These are phyloP conservation scores for Chaenogobius annularis DNA, from an alignment of 2,113 vertebrate species.

Conservation along the genomic window DNA sequence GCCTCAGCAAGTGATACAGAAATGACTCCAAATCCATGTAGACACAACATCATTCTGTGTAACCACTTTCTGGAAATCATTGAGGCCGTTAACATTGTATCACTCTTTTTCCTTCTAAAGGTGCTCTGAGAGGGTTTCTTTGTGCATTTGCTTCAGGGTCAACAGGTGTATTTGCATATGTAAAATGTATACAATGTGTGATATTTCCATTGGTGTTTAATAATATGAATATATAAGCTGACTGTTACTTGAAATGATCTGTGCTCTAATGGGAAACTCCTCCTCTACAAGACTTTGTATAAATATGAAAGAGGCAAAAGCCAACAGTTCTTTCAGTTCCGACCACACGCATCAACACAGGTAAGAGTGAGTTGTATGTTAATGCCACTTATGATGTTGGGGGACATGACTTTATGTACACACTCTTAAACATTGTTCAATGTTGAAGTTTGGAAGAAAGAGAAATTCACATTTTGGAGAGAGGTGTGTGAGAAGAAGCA, in stretches of 20 bases:
- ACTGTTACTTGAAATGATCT: neutral
- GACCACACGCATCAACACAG: neutral
- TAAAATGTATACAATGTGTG: neutral
- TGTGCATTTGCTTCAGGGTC: too few species aligned
- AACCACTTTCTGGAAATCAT: neutral
- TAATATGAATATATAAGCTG: too few species aligned
- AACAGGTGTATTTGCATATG: too few species aligned
- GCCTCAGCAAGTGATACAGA: slow-evolving; percentile 28
- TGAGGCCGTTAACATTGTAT: too few species aligned
- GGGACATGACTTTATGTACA: neutral
- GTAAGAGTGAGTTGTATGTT: neutral
- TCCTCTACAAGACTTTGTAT: neutral
- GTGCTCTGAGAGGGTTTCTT: too few species aligned
- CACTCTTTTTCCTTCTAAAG: too few species aligned
- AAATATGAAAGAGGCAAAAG: neutral
- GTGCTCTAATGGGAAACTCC: neutral
- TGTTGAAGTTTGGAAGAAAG: neutral
- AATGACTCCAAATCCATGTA: slow-evolving; percentile 20
- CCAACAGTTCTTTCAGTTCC: neutral
- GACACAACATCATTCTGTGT: neutral
- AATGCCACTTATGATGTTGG: neutral
- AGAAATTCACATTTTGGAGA: too few species aligned
- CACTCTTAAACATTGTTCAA: neutral
- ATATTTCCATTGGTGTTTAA: too few species aligned
- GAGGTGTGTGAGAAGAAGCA: too few species aligned